Evolutionary conservation across 2,113 vertebrate genomes (phyloP), one percentile per base, ranked within the genome.

Genomic region (Dromaius novaehollandiae): DNA sequence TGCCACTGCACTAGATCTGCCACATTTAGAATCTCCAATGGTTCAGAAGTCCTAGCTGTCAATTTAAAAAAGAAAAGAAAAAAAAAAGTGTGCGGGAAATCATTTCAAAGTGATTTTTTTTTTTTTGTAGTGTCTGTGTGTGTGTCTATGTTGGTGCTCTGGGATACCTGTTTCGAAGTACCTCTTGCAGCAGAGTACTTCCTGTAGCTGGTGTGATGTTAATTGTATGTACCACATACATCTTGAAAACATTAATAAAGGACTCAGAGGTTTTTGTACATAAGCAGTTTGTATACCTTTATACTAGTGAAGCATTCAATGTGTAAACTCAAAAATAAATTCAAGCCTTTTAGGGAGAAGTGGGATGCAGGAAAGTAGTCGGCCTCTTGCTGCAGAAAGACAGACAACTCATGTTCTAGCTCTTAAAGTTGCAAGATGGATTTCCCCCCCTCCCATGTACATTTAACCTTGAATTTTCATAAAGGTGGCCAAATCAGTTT

Each of bases 241-340:
- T 97, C 92, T 91, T 96, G 96, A 82, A 96, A 92, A 94, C 76
- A 53, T 87, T 89, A 98, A 98, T 98, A 98, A 98, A 98, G 95
- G 94, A 98, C 96, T 97, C 89, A 95, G 97, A 98, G 93, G 93
- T 85, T 98, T 98, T 98, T 98, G 95, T 98, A 98, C 25, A 93
- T 60, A 75, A 94, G 96, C 55, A 30, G 90, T 96, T 95, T 34
- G 42, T 78, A 19, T 93, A 38, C 86, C 86, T 97, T 82, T 95
- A 34, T 96, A 7, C 34, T 53, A 48, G 16, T 13, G 42, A 14
- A 66, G 22, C 48, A 3, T n/a, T 71, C 6, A 13, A 18, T 11
- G 20, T 24, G 4, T 14, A 36, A 79, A 22, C n/a, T 76, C 8
- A 19, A 20, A 85, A 79, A 3, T 0, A 13, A 60, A 34, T 17